A percentile compares a stretch with the other conserved stretches of the same genome.
Evolutionary conservation across 37 sponge, comb jelly and placozoan species (phyloP).

Genomic region (Geodia barretti): DNA sequence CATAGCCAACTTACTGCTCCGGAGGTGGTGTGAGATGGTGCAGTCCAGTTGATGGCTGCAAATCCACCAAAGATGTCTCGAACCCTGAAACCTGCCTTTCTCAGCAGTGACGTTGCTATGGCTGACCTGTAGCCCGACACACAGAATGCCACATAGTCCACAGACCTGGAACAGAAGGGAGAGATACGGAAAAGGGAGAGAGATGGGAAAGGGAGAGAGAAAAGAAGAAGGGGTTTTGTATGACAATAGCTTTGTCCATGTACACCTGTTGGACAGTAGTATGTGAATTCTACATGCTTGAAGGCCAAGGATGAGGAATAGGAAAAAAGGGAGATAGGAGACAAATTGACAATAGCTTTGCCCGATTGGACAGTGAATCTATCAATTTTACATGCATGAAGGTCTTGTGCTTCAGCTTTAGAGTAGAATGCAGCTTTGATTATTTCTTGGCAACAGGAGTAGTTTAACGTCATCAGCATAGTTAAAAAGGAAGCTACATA

Average conservation of each 20-base stretch:
- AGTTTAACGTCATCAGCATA: no score
- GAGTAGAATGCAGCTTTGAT: no score
- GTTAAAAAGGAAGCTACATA: no score
- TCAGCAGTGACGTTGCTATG: conserved; percentile 74
- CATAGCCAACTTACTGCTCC: conserved; percentile 29
- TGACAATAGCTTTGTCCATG: no score
- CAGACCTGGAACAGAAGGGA: conserved; percentile 15
- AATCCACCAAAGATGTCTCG: conserved; percentile 74
- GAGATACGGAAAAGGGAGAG: background rate
- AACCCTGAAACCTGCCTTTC: conserved; percentile 45
- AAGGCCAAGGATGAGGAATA: no score
- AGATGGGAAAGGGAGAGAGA: no score
- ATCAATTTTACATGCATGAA: background rate
- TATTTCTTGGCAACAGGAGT: background rate
- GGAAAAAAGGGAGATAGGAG: no score
- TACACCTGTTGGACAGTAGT: no score
- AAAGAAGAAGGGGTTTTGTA: no score
- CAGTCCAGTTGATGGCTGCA: conserved; percentile 66
- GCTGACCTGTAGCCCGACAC: conserved; percentile 77
- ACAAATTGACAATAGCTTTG: no score
- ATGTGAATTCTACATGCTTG: no score
- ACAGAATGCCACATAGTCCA: conserved; percentile 68
- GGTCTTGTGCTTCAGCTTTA: background rate
- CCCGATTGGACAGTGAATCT: no score
- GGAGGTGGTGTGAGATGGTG: conserved; percentile 60